phyloP scores from a whole-genome alignment of 2,113 vertebrate genomes.

The Morone chrysops region DNA sequence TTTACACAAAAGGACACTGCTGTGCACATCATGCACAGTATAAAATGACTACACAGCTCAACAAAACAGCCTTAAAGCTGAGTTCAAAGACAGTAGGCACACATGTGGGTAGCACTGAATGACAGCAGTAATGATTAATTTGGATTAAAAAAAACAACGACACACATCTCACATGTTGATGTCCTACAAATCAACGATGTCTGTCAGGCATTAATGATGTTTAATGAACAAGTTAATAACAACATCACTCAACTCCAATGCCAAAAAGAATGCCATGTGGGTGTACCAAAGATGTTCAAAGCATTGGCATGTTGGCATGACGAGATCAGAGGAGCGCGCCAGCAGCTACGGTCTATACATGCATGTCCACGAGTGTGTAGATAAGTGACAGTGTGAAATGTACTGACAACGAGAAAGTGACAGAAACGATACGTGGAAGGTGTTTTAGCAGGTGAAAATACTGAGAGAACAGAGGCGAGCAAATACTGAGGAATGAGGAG shows the following conservation, averaged over 20 bases:
- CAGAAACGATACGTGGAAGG: background rate
- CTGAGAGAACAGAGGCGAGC: slow-evolving; percentile 9
- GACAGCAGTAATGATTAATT: slow-evolving; percentile 2
- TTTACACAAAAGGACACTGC: background rate
- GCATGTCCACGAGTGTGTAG: background rate
- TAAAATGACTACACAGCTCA: background rate
- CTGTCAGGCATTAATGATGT: slow-evolving; percentile 31
- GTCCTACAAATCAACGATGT: slow-evolving; percentile 32
- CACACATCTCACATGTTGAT: background rate
- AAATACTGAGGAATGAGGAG: slow-evolving; percentile 17
- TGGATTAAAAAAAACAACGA: background rate
- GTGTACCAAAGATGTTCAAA: slow-evolving; percentile 10
- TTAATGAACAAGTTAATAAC: slow-evolving; percentile 60
- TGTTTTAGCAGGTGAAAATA: slow-evolving; percentile 35
- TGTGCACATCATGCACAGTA: background rate
- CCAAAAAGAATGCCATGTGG: background rate
- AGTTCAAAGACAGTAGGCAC: background rate
- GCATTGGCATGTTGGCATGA: slow-evolving; percentile 13
- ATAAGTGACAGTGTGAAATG: background rate
- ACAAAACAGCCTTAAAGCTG: background rate
- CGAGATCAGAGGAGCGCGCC: background rate
- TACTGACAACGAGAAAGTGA: background rate
- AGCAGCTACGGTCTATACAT: background rate
- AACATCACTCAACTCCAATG: slow-evolving; percentile 26
- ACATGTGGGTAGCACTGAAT: background rate